These are phyloP conservation scores for Fistularia tabacaria DNA, from an alignment of 2,797 vertebrate species.

Conservation along the genomic window DNA sequence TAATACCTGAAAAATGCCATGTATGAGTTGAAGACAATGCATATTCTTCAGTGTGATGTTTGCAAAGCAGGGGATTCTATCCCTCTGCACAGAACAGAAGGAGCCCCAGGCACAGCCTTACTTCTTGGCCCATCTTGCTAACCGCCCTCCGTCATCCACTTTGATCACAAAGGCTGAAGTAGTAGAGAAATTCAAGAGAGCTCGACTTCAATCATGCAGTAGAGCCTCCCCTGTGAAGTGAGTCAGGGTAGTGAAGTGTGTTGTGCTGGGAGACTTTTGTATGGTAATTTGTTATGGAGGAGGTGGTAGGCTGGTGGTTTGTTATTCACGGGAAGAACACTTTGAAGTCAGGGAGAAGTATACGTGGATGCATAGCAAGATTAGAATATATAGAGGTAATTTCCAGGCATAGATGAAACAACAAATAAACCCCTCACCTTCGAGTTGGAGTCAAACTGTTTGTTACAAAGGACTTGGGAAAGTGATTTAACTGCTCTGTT, in stretches of 20 bases:
- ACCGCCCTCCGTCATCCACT: slow-evolving; percentile 61
- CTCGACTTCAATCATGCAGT: slow-evolving; percentile 60
- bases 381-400: slow-evolving; percentile 50
- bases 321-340: slow-evolving; percentile 53
- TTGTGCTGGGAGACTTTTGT: slow-evolving; percentile 58
- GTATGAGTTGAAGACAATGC: neutral
- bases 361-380: slow-evolving; percentile 46
- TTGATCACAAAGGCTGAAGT: slow-evolving; percentile 61
- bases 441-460: slow-evolving; percentile 41
- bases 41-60: slow-evolving; percentile 1
- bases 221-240: slow-evolving; percentile 40
- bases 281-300: slow-evolving; percentile 65
- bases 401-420: slow-evolving; percentile 52
- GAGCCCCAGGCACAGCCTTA: slow-evolving; percentile 52
- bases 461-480: slow-evolving; percentile 38
- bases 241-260: slow-evolving; percentile 32
- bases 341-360: slow-evolving; percentile 54
- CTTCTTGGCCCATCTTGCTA: slow-evolving; percentile 53
- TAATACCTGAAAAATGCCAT: neutral
- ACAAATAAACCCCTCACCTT: slow-evolving; percentile 52
- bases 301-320: slow-evolving; percentile 9
- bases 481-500: slow-evolving; percentile 32
- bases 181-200: slow-evolving; percentile 57
- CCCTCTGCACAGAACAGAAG: slow-evolving; percentile 32
- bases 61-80: too few species aligned